phyloP scores from a whole-genome alignment of 2,888 invertebrate species.

The Orthonychiurus folsomi region DNA sequence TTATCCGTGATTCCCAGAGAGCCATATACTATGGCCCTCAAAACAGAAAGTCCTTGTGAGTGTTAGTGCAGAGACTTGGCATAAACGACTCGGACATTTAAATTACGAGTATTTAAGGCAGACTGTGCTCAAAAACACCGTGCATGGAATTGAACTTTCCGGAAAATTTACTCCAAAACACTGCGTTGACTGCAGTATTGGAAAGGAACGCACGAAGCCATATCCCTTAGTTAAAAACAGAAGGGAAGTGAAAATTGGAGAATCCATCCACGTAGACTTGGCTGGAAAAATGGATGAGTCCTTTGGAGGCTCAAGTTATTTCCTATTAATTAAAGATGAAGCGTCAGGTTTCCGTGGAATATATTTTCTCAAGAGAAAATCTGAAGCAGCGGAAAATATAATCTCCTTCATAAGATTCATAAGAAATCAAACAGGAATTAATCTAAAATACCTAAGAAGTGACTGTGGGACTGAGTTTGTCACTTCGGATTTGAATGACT shows the following conservation, averaged over 20 bases:
- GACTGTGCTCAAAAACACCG: neutral
- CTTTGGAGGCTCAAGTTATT: conserved; percentile 12
- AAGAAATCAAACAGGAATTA: conserved; percentile 17
- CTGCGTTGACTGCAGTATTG: neutral
- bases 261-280: neutral
- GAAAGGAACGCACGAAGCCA: neutral
- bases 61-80: conserved; percentile 10
- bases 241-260: neutral
- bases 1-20: neutral
- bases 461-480: conserved; percentile 23
- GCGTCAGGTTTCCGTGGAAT: neutral
- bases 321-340: conserved; percentile 12
- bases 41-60: neutral
- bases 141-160: neutral
- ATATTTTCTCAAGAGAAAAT: conserved; percentile 10
- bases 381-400: neutral
- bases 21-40: neutral
- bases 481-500: conserved; percentile 31
- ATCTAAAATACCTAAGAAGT: conserved; percentile 13
- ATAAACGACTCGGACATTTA: conserved; percentile 9
- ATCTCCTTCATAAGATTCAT: conserved; percentile 14
- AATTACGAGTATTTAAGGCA: neutral
- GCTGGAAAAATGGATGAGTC: neutral
- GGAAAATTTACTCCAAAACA: neutral
- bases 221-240: neutral